Percentiles rank a stretch among this genome's conserved stretches.
These are phyloP conservation scores for Akabosia matsudoensis DNA, from an alignment of 1,140 invertebrate genomes.

Conservation along the genomic window DNA sequence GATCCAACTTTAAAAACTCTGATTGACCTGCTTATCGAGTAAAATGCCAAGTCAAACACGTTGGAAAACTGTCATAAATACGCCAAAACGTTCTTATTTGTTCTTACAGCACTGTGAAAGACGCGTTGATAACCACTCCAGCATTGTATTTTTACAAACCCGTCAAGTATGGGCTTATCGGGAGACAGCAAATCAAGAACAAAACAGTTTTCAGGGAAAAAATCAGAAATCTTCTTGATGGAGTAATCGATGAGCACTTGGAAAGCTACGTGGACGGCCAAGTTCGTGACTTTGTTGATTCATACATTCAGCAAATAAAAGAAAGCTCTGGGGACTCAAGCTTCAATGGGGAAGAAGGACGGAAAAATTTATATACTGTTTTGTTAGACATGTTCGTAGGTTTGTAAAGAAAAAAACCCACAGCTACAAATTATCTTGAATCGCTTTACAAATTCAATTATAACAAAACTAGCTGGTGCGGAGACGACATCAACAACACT, in stretches of 20 bases:
- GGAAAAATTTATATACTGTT: slow-evolving; percentile 17
- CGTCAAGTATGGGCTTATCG: slow-evolving; percentile 30
- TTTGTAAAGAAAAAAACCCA: neutral
- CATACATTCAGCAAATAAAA: slow-evolving; percentile 60
- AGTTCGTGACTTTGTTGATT: slow-evolving; percentile 78
- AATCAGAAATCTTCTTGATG: neutral
- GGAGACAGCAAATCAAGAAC: neutral
- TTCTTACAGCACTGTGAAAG: neutral
- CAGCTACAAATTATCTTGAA: too few relatives aligned
- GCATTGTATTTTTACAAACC: slow-evolving; percentile 26
- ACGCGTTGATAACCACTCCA: neutral
- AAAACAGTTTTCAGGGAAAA: neutral
- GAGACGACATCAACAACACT: slow-evolving; percentile 55
- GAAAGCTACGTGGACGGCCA: slow-evolving; percentile 60
- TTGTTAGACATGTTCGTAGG: neutral
- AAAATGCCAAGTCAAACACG: neutral
- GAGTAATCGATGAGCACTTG: slow-evolving; percentile 68
- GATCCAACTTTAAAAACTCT: slow-evolving; percentile 27
- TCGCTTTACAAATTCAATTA: too few relatives aligned
- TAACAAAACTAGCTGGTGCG: slow-evolving; percentile 43
- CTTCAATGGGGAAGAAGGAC: slow-evolving; percentile 37
- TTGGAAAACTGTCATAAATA: neutral
- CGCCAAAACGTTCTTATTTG: neutral
- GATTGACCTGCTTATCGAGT: neutral
- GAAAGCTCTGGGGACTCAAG: neutral